phyloP scores from a whole-genome alignment of 1,140 invertebrate genomes.

The Apis mellifera region Amel_HAv3.1 CM009931.2:25078501-25079000 shows the following conservation, averaged over 20 bases:
- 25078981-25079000: too few species aligned
- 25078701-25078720: conserved; percentile 83
- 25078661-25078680: conserved; percentile 73
- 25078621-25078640: conserved; percentile 7
- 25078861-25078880: too few species aligned
- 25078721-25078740: conserved; percentile 83
- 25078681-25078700: conserved; percentile 82
- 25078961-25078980: too few species aligned
- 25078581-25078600: background rate
- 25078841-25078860: too few species aligned
- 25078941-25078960: too few species aligned
- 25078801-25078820: conserved; percentile 11
- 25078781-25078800: conserved; percentile 4
- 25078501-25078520: conserved; percentile 2
- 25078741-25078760: conserved; percentile 78
- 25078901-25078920: too few species aligned
- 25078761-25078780: conserved; percentile 2
- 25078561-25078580: background rate
- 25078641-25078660: background rate
- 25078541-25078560: background rate
- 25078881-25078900: too few species aligned
- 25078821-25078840: background rate
- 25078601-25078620: conserved; percentile 20
- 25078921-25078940: too few species aligned
- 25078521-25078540: background rate